Base-by-base conservation (phyloP, 1,140 invertebrate species). In the Dendroctonus ponderosae region DNA sequence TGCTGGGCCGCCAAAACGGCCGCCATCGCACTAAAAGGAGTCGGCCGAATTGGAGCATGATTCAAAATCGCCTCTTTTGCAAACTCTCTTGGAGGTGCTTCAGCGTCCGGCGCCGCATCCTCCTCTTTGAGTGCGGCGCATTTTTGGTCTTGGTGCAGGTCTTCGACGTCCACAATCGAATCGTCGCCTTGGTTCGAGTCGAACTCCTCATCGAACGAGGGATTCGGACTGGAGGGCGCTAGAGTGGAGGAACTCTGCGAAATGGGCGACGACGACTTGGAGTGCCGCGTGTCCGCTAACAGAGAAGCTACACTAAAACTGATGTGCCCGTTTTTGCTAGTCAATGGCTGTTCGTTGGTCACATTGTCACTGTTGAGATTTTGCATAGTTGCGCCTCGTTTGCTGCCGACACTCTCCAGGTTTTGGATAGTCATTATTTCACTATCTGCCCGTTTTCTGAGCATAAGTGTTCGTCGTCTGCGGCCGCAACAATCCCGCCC, bases 221-320 rank as follows among this genome's bases (percentile, higher is more conserved):
- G 80, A 2, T 80, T 79, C 58, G 77, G 81, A 62, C 73, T 81
- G 53, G 75, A 76, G 38, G 78, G 78, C 11, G 70, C 70, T 54
- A 70, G 43, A 0, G 69, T 71, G 12, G 75, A 73, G 12, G 71
- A 72, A 62, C 72, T 75, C 12, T 80, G 75, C 76, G 82, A 62
- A 58, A 77, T 68, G 15, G 80, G 78, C 57, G 77, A 78, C 40
- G 75, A 50, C 0, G 75, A 69, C 49, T 73, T 66, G 5, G 71
- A 6, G 70, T 82, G 82, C 68, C 86, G 81, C 6, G 85, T 87
- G 69, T 88, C 86, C 0, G 86, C 87, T 67, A 88, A 74, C 37
- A 88, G 79, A 0, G 86, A 87, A 0, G 86, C 87, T 8, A 88
- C 87, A 78, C 87, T 88, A 77, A 88, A 88, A 77, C 85, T 87